phyloP scores from a whole-genome alignment of 2,888 invertebrate species.

The Agelastica alni region DNA sequence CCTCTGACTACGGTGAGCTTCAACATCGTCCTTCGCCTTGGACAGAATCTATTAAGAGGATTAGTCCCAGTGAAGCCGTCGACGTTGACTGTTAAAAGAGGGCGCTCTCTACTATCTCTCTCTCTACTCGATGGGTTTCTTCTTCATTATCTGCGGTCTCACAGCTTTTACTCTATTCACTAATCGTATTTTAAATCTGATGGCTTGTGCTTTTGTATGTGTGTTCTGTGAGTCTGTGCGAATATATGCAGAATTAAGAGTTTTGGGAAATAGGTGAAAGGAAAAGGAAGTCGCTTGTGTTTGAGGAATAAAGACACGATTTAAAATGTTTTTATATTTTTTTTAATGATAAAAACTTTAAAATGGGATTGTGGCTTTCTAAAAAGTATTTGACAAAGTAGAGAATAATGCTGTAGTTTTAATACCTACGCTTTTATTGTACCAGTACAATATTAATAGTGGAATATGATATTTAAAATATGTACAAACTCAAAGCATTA shows the following conservation, averaged over 20 bases:
- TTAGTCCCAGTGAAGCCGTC: conserved; percentile 58
- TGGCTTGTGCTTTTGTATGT: conserved; percentile 19
- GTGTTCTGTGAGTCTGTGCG: conserved; percentile 8
- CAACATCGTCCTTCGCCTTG: conserved; percentile 46
- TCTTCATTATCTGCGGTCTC: conserved; percentile 54
- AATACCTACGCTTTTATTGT: too few species aligned
- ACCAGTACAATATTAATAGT: too few species aligned
- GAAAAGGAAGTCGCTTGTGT: neutral
- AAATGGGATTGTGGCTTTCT: too few species aligned
- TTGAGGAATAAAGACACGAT: neutral
- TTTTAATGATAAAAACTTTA: neutral
- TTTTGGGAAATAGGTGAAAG: neutral
- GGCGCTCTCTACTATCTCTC: conserved; percentile 23
- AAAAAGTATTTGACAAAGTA: too few species aligned
- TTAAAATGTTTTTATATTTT: neutral
- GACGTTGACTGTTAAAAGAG: conserved; percentile 33
- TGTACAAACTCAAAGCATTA: too few species aligned
- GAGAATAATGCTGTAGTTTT: too few species aligned
- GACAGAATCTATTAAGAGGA: conserved; percentile 60
- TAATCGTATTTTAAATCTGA: conserved; percentile 36
- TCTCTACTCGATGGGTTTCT: conserved; percentile 46
- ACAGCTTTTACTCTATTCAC: conserved; percentile 44
- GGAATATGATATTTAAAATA: too few species aligned
- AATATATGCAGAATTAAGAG: conserved; percentile 11
- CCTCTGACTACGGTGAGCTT: conserved; percentile 25